These are phyloP conservation scores for Hoplias malabaricus DNA, from an alignment of 2,113 vertebrate species.

Conservation along the genomic window DNA sequence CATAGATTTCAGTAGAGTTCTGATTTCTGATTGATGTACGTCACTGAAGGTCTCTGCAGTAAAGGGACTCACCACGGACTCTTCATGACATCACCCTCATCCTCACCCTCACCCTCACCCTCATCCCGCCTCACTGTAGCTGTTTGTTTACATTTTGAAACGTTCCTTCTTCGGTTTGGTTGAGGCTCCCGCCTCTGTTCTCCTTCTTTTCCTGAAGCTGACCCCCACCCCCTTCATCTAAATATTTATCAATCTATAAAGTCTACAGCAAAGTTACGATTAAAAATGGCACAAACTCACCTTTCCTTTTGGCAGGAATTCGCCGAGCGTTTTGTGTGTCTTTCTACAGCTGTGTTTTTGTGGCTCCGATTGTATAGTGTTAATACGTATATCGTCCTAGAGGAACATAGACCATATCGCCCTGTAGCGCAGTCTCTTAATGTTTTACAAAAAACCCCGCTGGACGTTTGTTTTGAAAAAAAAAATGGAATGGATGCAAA, in stretches of 20 bases:
- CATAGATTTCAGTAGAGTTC: slow-evolving; percentile 42
- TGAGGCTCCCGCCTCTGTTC: slow-evolving; percentile 49
- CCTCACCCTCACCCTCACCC: too few species aligned
- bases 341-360: slow-evolving; percentile 97
- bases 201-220: too few species aligned
- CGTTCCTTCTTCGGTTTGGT: slow-evolving; percentile 40
- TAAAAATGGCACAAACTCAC: slow-evolving; percentile 91
- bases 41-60: slow-evolving; percentile 36
- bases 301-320: slow-evolving; percentile 86
- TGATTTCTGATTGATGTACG: slow-evolving; percentile 42
- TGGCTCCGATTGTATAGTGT: slow-evolving; percentile 98
- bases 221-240: slow-evolving; percentile 33
- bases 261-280: slow-evolving; percentile 61
- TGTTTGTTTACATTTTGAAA: slow-evolving; percentile 54
- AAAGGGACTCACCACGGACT: slow-evolving; percentile 44
- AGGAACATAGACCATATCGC: slow-evolving; percentile 88
- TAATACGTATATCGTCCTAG: slow-evolving; percentile 94
- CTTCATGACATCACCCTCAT: slow-evolving; percentile 30
- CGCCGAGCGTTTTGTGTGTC: slow-evolving; percentile 93
- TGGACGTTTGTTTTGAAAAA: slow-evolving; percentile 80
- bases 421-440: slow-evolving; percentile 91
- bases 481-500: slow-evolving; percentile 82
- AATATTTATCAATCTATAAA: slow-evolving; percentile 41
- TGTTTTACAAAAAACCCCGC: slow-evolving; percentile 85
- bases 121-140: slow-evolving; percentile 40